A percentile compares a stretch with the other conserved stretches of the same genome.
phyloP scores from a whole-genome alignment of 2,888 invertebrate species.

The Idaea aversata region DNA sequence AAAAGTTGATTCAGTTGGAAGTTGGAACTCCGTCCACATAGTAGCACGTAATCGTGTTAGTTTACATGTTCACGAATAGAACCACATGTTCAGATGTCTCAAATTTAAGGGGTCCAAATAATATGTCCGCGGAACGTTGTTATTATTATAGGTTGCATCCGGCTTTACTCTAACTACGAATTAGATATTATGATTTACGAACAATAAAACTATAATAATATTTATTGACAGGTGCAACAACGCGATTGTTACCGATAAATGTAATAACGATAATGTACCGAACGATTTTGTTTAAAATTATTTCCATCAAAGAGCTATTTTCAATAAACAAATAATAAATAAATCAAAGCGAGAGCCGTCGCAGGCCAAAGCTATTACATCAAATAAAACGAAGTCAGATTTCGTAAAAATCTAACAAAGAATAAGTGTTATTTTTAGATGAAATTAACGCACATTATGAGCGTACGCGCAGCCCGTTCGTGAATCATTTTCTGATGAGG shows the following conservation, averaged over 20 bases:
- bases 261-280: not conserved
- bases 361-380: slow-evolving; percentile 1
- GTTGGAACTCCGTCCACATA: too few relatives aligned
- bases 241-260: not conserved
- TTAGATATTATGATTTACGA: slow-evolving; percentile 3
- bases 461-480: slow-evolving; percentile 62
- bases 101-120: not conserved
- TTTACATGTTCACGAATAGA: not conserved
- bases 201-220: slow-evolving; percentile 33
- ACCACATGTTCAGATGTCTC: not conserved
- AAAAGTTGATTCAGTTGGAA: too few relatives aligned
- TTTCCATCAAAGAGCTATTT: not conserved
- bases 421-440: slow-evolving; percentile 76
- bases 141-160: not conserved
- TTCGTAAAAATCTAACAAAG: slow-evolving; percentile 77
- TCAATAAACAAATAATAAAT: slow-evolving; percentile 36
- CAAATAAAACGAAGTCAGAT: slow-evolving; percentile 52
- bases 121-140: not conserved
- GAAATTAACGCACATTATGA: slow-evolving; percentile 77
- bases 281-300: not conserved
- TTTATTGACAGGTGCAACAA: not conserved
- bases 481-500: slow-evolving; percentile 62
- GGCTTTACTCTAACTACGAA: not conserved
- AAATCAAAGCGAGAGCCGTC: slow-evolving; percentile 1
- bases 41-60: too few relatives aligned